Evolutionary conservation across 2,113 vertebrate genomes (phyloP), one percentile per base, ranked within the genome.

Genomic region (Clupea harengus): DNA sequence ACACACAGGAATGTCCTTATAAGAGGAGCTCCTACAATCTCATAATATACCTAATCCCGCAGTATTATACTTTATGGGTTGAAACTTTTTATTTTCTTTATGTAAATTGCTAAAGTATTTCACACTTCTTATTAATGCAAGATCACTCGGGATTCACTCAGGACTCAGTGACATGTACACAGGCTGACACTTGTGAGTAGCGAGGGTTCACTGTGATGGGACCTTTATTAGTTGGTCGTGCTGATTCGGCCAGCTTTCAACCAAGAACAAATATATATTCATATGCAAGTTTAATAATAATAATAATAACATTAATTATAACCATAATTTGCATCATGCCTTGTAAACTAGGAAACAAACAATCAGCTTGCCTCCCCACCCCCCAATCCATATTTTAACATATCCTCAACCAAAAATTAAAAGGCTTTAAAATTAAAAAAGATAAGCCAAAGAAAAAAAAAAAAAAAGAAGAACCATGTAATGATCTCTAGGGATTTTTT

Each of bases 341-440:
- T 91, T 96, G 96, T 97, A 96, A 98, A 97, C 96, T 96, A 96
- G 96, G 95, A 96, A 97, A 96, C 96, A 96, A 97, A 96, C 96
- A 95, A 84, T 96, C 96, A 93, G 96, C 92, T 0, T 83, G 18
- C 85, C 83, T 22, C 88, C 78, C 81, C 82, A 80, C 82, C 82
- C 0, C 47, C 28, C 80, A 39, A 46, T 5, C 80, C 28, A 72
- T 72, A 32, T 72, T 39, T 8, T 25, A 72, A 72, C 64, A 72
- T 3, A 72, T 81, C 86, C 86, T 95, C 91, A 95, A 92, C 93
- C 93, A 95, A 94, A 92, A 47, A 90, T 86, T 93, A 95, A 94
- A 92, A 90, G 92, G 75, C 49, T 81, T 81, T 67, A 87, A 39
- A 86, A 90, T 92, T 89, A 89, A 83, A 84, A 32, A 64, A 82